Base-by-base conservation (phyloP, 2,888 invertebrate genomes). In the Caenorhabditis angaria region DNA sequence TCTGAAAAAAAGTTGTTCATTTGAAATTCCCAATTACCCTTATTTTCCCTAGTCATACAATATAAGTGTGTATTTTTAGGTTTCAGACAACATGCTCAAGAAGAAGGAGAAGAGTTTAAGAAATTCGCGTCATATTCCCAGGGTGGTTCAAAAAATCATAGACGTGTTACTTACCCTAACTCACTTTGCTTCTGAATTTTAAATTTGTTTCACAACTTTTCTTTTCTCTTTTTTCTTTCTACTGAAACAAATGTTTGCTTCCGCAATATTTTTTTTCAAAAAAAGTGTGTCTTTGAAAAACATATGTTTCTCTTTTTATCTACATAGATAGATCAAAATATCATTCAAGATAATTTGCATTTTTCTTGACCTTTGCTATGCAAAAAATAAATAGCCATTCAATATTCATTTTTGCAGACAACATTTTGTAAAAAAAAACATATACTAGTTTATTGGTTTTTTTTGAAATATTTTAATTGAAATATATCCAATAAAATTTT, bases 141-240 rank as follows among this genome's bases (percentile, higher is more conserved):
- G 41, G 41, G 18, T 18, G 18, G 41, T 12, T 18, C 41, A 41
- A 41, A 41, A 41, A 41, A 41, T 41, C 41, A n/a, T n/a, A n/a
- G n/a, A n/a, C n/a, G n/a, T n/a, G n/a, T n/a, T 18, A 41, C 41
- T 41, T 41, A 2, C 18, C 18, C 14, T 41, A 41, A 18, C 41
- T 41, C 41, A 41, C 41, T 41, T 41, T 41, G n/a, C 41, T 41
- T 41, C 14, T 41, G 41, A 41, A 41, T 41, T 41, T 41, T 14
- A 41, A 41, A 41, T 41, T 41, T 41, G 10, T 41, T 14, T 5
- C 32, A 32, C 10, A 41, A 18, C 14, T 41, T 41, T 6, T 41
- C 14, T 41, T 18, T 14, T 14, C 41, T 14, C 18, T 5, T 32
- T 32, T 32, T 5, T 32, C n/a, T n/a, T n/a, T n/a, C n/a, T n/a